Conservation (phyloP, 2,113 vertebrate species). For the Platichthys stellatus region DNA sequence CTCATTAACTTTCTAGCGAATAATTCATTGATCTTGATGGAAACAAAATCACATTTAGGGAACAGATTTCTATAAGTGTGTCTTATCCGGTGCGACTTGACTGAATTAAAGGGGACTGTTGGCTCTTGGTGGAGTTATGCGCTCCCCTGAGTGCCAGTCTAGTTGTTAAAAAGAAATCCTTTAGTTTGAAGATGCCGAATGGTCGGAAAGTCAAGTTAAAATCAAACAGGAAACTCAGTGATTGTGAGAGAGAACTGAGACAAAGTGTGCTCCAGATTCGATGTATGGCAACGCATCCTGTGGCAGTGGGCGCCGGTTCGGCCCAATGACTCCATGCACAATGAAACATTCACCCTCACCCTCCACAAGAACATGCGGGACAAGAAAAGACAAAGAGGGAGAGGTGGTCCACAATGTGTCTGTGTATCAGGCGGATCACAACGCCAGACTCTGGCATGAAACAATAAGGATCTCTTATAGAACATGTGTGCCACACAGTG, state of each 20-base stretch:
- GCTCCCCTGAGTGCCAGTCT: too few relatives aligned
- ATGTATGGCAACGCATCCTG: conserved; percentile 34
- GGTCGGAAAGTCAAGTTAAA: not conserved
- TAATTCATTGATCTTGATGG: too few relatives aligned
- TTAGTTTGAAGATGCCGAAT: not conserved
- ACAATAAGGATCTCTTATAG: conserved; percentile 63
- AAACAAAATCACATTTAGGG: too few relatives aligned
- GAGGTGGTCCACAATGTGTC: conserved; percentile 33
- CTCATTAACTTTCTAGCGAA: too few relatives aligned
- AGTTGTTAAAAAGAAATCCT: not conserved
- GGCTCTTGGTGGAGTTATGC: too few relatives aligned
- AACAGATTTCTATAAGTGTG: too few relatives aligned
- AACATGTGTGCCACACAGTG: conserved; percentile 47
- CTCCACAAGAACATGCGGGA: conserved; percentile 47
- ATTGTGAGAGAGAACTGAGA: conserved; percentile 17
- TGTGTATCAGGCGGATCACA: conserved; percentile 47
- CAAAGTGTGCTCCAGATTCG: conserved; percentile 19
- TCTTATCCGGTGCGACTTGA: too few relatives aligned
- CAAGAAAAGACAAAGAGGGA: conserved; percentile 42
- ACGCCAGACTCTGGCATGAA: conserved; percentile 40
- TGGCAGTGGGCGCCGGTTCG: conserved; percentile 36
- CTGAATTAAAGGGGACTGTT: too few relatives aligned
- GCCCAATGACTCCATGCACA: conserved; percentile 53
- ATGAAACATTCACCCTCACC: conserved; percentile 63
- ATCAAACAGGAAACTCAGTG: conserved; percentile 32